phyloP scores from a whole-genome alignment of 2,888 invertebrate genomes.

The Automeris io region DNA sequence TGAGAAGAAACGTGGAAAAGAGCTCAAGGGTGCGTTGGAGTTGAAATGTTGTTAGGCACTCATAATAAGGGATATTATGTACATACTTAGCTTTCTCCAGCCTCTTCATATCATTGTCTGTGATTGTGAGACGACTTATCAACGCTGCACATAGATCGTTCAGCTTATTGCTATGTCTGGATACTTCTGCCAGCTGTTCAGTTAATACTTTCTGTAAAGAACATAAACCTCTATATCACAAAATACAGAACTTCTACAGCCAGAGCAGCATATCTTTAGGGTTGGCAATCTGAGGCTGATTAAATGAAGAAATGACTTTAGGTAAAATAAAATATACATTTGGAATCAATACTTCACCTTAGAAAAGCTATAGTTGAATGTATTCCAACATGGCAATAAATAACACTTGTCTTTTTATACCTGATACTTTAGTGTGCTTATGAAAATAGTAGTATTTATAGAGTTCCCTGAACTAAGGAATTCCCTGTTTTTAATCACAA shows the following conservation, averaged over 20 bases:
- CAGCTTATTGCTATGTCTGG: constrained; percentile 31
- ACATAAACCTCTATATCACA: background rate
- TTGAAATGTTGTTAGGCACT: constrained; percentile 49
- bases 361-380: too few relatives aligned
- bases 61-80: constrained; percentile 18
- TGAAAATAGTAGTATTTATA: too few relatives aligned
- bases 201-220: constrained; percentile 39
- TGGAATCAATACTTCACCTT: too few relatives aligned
- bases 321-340: too few relatives aligned
- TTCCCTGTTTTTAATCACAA: too few relatives aligned
- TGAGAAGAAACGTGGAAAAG: too few relatives aligned
- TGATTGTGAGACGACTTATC: constrained; percentile 40
- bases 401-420: too few relatives aligned
- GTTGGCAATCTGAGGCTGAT: background rate
- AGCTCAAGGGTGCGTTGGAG: constrained; percentile 12
- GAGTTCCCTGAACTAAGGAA: too few relatives aligned
- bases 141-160: constrained; percentile 45
- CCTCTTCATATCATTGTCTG: constrained; percentile 48
- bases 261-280: background rate
- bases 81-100: constrained; percentile 55
- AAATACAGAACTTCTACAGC: background rate
- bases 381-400: too few relatives aligned
- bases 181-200: constrained; percentile 36
- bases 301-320: background rate
- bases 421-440: too few relatives aligned